Evolutionary conservation across 2,888 invertebrate species (phyloP), one percentile per base, ranked within the genome.

Genomic region (Diarsia brunnea): DNA sequence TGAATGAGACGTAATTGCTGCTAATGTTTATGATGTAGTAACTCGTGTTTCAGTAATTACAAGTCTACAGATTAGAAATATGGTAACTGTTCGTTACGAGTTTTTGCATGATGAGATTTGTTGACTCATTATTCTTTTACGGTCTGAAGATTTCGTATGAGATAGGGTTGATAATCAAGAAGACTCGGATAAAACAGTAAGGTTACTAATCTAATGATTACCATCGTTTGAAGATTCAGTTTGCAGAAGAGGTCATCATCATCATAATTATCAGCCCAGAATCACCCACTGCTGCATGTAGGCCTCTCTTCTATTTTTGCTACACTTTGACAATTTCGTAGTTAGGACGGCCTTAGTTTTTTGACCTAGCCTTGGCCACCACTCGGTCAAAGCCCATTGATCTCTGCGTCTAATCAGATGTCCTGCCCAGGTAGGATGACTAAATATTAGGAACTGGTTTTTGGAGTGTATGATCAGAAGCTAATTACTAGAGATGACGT

Each of bases 1-100:
- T 51, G 67, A 73, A 68, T 64, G 24, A 76, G 53, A 55, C 75
- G 38, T 31, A 8, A 63, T 64, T 72, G 38, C 14, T 24, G 38
- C 19, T 43, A 38, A 73, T 72, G 14, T 83, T 75, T 76, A 84
- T 81, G 14, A 0, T 27, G 47, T 69, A 47, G 38, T 81, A 67
- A 67, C 65, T 84, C 67, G 11, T 55, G 38, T 31, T 4, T 45
- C 64, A 31, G 74, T 70, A 73, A 82, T 74, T 78, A 38, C 64
- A 55, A 74, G 16, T 53, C 66, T 55, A 8, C 2, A 24, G 21
- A 68, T 82, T 63, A 60, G 53, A 70, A 67, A 67, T 64, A 69
- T 78, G 27, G 49, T 73, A 24, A 67, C 14, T 60, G 14, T 21
- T 49, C 31, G 2, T 68, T 49, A 43, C 10, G 47, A 43, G 10